Conservation (phyloP, 1,140 invertebrate species). For the Macrobrachium rosenbergii region DNA sequence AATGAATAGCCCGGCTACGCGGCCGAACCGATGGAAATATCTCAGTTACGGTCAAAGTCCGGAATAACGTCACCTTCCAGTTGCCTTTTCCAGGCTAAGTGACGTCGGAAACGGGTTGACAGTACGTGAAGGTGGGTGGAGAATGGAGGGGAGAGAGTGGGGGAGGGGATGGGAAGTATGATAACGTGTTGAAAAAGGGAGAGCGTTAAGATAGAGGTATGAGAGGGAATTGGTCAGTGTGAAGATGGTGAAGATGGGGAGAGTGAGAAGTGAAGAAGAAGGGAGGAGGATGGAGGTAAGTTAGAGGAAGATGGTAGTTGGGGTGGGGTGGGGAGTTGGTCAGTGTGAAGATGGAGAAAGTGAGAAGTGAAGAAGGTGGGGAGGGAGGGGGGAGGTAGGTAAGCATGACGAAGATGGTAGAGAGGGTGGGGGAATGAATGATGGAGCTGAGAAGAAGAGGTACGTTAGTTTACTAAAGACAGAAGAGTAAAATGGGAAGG, state of each 20-base stretch:
- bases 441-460: neutral
- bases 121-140: neutral
- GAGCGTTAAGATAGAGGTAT: neutral
- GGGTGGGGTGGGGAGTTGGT: neutral
- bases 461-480: neutral
- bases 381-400: neutral
- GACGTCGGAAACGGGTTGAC: no score
- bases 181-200: neutral
- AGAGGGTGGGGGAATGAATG: neutral
- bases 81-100: no score
- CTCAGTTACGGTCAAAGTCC: no score
- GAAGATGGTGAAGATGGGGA: neutral
- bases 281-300: neutral
- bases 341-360: neutral
- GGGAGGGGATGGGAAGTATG: neutral
- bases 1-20: no score
- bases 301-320: neutral
- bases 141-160: conserved; percentile 3
- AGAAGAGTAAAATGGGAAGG: no score
- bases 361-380: neutral
- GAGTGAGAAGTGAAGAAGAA: neutral
- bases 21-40: no score
- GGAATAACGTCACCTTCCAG: no score
- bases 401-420: neutral
- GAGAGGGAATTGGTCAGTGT: neutral